A percentile compares a stretch with the other conserved stretches of the same genome.
Conservation (phyloP, 2,797 vertebrate species). For the Halcyon leucocephala region DNA sequence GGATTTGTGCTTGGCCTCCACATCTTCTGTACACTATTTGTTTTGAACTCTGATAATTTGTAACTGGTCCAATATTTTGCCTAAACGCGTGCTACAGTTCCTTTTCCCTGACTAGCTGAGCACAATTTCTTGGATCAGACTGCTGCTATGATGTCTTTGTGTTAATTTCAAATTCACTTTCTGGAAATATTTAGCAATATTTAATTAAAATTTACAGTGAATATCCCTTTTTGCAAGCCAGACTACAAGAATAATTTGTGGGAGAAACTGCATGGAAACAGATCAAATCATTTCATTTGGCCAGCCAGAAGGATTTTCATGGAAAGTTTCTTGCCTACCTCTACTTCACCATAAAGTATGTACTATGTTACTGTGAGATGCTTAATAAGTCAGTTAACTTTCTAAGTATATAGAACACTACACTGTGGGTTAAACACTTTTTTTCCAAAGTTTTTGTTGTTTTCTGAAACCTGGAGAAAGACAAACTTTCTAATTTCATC, state of each 20-base stretch:
- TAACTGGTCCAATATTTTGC: background rate
- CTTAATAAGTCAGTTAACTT: background rate
- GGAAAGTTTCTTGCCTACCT: background rate
- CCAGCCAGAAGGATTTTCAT: background rate
- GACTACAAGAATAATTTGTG: background rate
- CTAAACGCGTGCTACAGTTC: background rate
- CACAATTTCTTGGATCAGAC: background rate
- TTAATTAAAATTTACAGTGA: slow-evolving; percentile 14
- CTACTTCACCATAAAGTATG: background rate
- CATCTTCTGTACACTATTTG: background rate
- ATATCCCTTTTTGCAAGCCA: background rate
- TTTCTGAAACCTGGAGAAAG: background rate
- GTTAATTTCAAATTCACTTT: slow-evolving; percentile 26
- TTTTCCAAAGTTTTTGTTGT: background rate
- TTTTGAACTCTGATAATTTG: background rate
- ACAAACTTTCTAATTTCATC: background rate
- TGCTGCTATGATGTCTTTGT: background rate
- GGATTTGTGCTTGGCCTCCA: background rate
- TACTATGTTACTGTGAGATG: background rate
- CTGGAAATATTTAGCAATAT: slow-evolving; percentile 25
- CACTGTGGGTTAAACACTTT: background rate
- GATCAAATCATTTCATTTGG: background rate
- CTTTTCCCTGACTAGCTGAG: background rate
- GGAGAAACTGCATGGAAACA: background rate
- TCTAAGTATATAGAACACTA: background rate